A percentile compares a stretch with the other conserved stretches of the same genome.
phyloP scores from a whole-genome alignment of 2,888 invertebrate genomes.

The Apotomis turbidana region DNA sequence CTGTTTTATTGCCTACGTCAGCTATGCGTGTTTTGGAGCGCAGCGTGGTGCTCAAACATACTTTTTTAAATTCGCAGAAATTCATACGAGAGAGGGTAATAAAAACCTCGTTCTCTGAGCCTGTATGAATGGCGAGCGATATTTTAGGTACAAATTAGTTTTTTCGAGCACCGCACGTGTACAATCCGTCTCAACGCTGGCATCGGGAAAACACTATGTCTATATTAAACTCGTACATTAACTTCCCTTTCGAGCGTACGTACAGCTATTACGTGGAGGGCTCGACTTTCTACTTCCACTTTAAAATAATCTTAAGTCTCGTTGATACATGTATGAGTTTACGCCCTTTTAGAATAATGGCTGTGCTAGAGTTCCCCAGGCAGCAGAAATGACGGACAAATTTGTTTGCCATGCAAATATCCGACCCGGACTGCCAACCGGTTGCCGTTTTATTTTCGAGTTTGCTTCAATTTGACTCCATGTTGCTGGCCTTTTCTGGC shows the following conservation, averaged over 20 bases:
- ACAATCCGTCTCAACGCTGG: conserved; percentile 16
- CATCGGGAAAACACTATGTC: background rate
- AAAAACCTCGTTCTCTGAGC: conserved; percentile 4
- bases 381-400: conserved; percentile 30
- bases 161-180: conserved; percentile 3
- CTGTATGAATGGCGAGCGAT: conserved; percentile 10
- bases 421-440: conserved; percentile 8
- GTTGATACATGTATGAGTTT: background rate
- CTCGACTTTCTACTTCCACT: background rate
- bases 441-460: conserved; percentile 19
- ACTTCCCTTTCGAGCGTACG: conserved; percentile 5
- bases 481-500: conserved; percentile 5
- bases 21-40: too few relatives aligned
- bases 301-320: background rate
- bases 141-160: conserved; percentile 25
- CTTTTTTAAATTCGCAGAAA: too few relatives aligned
- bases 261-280: conserved; percentile 20
- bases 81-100: background rate
- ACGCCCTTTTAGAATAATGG: background rate
- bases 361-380: conserved; percentile 7
- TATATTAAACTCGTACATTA: background rate
- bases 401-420: conserved; percentile 41
- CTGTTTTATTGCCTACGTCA: too few relatives aligned
- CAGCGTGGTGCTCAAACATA: too few relatives aligned
- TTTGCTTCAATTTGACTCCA: conserved; percentile 19